These are phyloP conservation scores for Samia ricini DNA, from an alignment of 1,140 invertebrate species.

Conservation along the genomic window DNA sequence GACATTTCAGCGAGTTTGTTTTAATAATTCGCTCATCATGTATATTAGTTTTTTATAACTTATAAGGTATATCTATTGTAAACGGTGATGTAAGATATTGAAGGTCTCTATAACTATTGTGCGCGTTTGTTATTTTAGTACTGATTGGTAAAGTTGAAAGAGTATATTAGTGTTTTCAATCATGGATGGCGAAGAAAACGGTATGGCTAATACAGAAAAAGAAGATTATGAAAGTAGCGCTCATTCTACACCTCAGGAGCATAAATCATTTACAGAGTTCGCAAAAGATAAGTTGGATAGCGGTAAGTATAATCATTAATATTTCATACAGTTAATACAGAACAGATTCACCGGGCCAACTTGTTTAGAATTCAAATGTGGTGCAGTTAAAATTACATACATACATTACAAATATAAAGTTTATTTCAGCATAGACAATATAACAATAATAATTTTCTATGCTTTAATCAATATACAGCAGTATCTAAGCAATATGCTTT, in stretches of 20 bases:
- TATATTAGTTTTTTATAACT: neutral
- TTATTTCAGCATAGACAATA: no score
- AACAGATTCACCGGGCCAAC: no score
- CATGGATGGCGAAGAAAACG: conserved; percentile 60
- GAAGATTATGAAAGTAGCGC: conserved; percentile 65
- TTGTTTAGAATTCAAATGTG: no score
- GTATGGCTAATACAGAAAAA: conserved; percentile 52
- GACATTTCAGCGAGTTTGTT: neutral
- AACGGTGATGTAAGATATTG: conserved; percentile 72
- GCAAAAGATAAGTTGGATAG: conserved; percentile 72
- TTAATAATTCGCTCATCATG: neutral
- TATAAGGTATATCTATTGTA: neutral
- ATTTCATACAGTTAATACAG: neutral
- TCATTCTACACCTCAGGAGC: conserved; percentile 67
- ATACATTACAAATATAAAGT: no score
- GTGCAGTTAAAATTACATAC: no score
- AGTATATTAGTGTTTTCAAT: conserved; percentile 16
- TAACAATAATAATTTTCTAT: no score
- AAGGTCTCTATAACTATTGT: conserved; percentile 36
- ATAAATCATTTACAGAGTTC: conserved; percentile 69
- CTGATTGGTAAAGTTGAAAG: conserved; percentile 12
- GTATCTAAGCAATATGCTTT: no score
- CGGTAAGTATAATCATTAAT: conserved; percentile 40
- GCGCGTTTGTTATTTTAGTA: conserved; percentile 31
- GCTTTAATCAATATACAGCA: no score